Percentiles rank a stretch among this genome's conserved stretches.
Evolutionary conservation across 2,888 invertebrate genomes (phyloP).

Genomic region (Amiota minor): DNA sequence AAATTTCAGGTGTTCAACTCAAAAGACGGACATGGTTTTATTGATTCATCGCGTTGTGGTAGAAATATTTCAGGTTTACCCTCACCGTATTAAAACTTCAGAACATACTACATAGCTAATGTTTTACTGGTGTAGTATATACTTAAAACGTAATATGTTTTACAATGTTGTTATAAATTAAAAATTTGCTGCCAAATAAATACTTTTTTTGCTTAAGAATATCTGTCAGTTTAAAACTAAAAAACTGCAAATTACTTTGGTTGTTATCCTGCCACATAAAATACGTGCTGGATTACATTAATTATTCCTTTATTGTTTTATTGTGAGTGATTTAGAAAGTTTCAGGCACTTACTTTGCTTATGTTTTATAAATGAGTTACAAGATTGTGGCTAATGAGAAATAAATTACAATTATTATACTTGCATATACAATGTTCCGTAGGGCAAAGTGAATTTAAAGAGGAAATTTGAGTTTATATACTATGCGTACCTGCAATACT

Average conservation of each 20-base stretch:
- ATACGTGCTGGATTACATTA: conserved; percentile 69
- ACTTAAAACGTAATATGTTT: background rate
- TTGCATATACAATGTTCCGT: background rate
- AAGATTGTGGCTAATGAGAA: conserved; percentile 30
- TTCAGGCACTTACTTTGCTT: conserved; percentile 27
- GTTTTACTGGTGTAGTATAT: too few species aligned
- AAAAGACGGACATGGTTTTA: too few species aligned
- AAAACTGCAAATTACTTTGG: too few species aligned
- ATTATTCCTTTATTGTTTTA: conserved; percentile 67
- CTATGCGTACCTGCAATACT: too few species aligned
- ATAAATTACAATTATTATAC: background rate
- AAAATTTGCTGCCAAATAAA: conserved; percentile 70
- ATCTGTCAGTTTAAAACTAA: conserved; percentile 40
- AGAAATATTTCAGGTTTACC: too few species aligned
- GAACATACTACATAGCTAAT: too few species aligned
- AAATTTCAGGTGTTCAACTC: too few species aligned
- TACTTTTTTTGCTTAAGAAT: conserved; percentile 57
- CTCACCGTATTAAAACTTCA: too few species aligned
- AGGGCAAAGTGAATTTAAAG: conserved; percentile 1
- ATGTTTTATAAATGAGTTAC: conserved; percentile 37
- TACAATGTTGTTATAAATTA: conserved; percentile 69
- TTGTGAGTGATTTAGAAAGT: conserved; percentile 24
- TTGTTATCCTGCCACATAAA: background rate
- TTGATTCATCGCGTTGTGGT: too few species aligned
- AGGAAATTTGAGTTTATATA: too few species aligned